Evolutionary conservation across 2,888 invertebrate species (phyloP), one percentile per base, ranked within the genome.

Genomic region (Nematopogon swammerdamellus): DNA sequence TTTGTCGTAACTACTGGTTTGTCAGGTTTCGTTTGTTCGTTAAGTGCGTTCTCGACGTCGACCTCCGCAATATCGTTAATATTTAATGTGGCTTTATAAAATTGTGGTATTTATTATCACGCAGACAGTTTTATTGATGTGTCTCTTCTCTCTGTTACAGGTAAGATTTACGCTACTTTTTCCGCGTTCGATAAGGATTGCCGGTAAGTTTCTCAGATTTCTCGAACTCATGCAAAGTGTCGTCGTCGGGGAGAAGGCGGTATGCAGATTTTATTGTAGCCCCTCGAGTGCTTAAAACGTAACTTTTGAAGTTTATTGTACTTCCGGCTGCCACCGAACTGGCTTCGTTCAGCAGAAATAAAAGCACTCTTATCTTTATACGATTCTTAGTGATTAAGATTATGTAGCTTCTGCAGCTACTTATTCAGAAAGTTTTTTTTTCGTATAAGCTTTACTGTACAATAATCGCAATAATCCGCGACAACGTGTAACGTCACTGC

Each of bases 91-190:
- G 52, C 49, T 56, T 48, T 18, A 44, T 56, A 52, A 57, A 58
- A 52, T 58, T 54, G 55, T 59, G 55, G 51, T 56, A 48, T 48
- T 57, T 55, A 55, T 58, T 54, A 53, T 49, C 45, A 11, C 53
- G 53, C 52, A 57, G 57, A 60, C 55, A 59, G 55, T 59, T 61
- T 62, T 60, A 63, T 61, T 62, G 47, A 61, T 60, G 55, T 61
- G 50, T 53, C 52, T 59, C 51, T 53, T 60, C 57, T 51, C 48
- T 61, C 65, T 65, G 61, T 64, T 66, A 46, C 63, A 65, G 63
- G 67, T 67, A 66, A 66, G 63, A 60, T 61, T 62, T 56, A 60
- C 56, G 51, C 49, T 52, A 54, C 57, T 61, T 61, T 62, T 62
- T 52, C 50, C 54, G 46, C 55, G 46, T 55, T 45, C 52, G 53